These are phyloP conservation scores for Sinocyclocheilus rhinocerous DNA, from an alignment of 2,113 vertebrate species.

Conservation along the genomic window DNA sequence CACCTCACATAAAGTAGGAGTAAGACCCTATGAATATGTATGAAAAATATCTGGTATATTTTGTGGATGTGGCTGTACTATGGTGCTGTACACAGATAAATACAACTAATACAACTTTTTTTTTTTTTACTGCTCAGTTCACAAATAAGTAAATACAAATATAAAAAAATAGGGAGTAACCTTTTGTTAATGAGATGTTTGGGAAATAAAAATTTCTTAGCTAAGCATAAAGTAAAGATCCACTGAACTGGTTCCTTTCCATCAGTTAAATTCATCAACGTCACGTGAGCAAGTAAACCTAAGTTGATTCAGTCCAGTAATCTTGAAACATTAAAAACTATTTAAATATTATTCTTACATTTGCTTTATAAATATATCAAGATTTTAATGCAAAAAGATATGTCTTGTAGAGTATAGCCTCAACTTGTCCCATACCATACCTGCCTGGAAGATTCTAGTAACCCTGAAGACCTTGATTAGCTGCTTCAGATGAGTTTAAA, in stretches of 20 bases:
- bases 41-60: background rate
- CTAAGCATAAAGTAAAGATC: too few species aligned
- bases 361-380: too few species aligned
- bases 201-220: background rate
- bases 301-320: too few species aligned
- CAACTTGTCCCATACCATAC: too few species aligned
- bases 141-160: too few species aligned
- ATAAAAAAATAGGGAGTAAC: background rate
- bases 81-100: background rate
- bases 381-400: too few species aligned
- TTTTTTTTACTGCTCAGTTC: background rate
- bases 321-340: too few species aligned
- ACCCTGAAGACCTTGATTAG: background rate
- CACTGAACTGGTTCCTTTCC: background rate
- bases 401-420: too few species aligned
- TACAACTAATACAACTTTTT: too few species aligned
- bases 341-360: too few species aligned
- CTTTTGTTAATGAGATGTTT: background rate
- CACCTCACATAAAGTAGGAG: background rate
- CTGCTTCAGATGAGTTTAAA: background rate
- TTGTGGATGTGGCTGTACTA: background rate
- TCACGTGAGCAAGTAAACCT: too few species aligned
- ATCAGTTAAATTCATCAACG: background rate
- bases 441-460: background rate
- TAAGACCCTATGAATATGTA: slow-evolving; percentile 12